Base-by-base conservation (phyloP, 2,888 invertebrate genomes). In the Cataglyphis albicans region DNA sequence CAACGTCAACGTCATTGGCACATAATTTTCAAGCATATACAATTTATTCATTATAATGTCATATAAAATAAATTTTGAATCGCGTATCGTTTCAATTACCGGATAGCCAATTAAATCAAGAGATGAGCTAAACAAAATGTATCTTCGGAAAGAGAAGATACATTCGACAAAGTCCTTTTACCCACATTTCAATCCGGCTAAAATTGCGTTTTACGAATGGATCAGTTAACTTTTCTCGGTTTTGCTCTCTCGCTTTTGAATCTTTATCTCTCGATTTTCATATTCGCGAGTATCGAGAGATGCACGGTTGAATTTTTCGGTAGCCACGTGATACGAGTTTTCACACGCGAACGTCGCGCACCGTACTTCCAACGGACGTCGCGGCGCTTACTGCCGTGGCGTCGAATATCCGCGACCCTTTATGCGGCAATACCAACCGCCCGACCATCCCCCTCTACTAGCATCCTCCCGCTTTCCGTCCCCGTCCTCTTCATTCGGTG, bases 331-430 rank as follows among this genome's bases (percentile, higher is more conserved):
- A 74, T 63, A 65, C 48, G 55, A 74, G 70, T 64, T 29, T 32
- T 78, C 32, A n/a, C 32, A 73, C 55, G 57, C 67, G 25, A 29
- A 65, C 80, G 74, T 61, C 57, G 83, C 75, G 83, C 68, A 65
- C 81, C 65, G 67, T 86, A 38, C 87, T 70, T 81, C 84, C 86
- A 81, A 81, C 64, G 74, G 86, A 84, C 86, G 86, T 85, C 91
- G 86, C 88, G 83, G 81, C 90, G 88, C 86, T 91, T 84, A 91
- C 91, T 90, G 83, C 80, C 84, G 70, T 55, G 57, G 82, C 59
- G 63, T 81, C 83, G 85, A 87, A 76, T 65, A 67, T 82, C 61
- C 82, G 65, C 85, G 82, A 78, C 81, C 85, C 86, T 91, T 88
- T 89, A 90, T 90, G 88, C 86, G 68, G 75, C 63, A 70, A 67